Percentiles rank a stretch among this genome's conserved stretches.
phyloP scores from a whole-genome alignment of 2,888 invertebrate genomes.

The Cerastis leucographa region DNA sequence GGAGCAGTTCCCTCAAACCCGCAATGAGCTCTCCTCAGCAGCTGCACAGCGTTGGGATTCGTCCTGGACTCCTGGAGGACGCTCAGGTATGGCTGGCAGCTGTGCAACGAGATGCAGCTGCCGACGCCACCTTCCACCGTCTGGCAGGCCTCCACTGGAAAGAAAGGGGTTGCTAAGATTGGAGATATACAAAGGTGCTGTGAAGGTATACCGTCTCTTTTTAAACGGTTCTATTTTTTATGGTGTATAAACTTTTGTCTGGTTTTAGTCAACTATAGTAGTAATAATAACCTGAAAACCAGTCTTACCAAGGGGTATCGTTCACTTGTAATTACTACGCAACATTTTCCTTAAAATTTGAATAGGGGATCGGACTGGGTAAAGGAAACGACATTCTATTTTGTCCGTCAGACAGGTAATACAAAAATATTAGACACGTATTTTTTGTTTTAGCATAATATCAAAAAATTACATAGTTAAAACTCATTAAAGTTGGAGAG shows the following conservation, averaged over 20 bases:
- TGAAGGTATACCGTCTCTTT: not conserved
- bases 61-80: constrained; percentile 82
- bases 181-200: not conserved
- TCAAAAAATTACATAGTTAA: too few relatives aligned
- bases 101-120: constrained; percentile 88
- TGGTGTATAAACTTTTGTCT: not conserved
- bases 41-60: constrained; percentile 84
- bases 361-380: too few relatives aligned
- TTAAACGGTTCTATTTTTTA: not conserved
- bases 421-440: too few relatives aligned
- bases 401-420: too few relatives aligned
- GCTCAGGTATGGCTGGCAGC: constrained; percentile 87
- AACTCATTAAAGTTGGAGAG: too few relatives aligned
- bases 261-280: not conserved
- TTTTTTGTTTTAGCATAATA: too few relatives aligned
- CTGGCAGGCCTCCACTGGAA: constrained; percentile 82
- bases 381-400: too few relatives aligned
- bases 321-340: not conserved
- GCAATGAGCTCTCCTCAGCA: constrained; percentile 92
- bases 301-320: too few relatives aligned
- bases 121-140: constrained; percentile 89
- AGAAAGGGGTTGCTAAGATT: not conserved
- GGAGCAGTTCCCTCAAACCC: constrained; percentile 92
- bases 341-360: constrained; percentile 12
- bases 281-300: not conserved